Conservation (phyloP, 2,888 invertebrate species). For the Baccha elongata region DNA sequence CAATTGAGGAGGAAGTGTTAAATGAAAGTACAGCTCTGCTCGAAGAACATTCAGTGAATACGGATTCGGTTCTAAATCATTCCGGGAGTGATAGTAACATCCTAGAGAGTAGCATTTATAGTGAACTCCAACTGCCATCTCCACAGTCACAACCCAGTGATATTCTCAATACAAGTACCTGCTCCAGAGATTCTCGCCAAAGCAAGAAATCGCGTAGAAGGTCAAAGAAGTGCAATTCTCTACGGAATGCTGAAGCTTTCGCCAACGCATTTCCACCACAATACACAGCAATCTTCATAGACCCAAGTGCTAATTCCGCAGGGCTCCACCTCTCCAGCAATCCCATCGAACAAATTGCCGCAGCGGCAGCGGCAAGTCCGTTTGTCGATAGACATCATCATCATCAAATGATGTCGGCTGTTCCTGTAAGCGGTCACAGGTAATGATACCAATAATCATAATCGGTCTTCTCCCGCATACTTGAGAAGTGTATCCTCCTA, state of each 20-base stretch:
- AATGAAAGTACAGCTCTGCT: conserved; percentile 78
- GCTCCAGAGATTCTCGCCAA: conserved; percentile 78
- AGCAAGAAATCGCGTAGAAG: conserved; percentile 79
- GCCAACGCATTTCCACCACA: conserved; percentile 79
- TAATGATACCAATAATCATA: conserved; percentile 71
- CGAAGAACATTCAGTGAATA: conserved; percentile 58
- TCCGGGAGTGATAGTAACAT: conserved; percentile 80
- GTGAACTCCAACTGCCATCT: conserved; percentile 78
- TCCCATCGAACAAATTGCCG: conserved; percentile 65
- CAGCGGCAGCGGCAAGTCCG: conserved; percentile 63
- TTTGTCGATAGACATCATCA: conserved; percentile 64
- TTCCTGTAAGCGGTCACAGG: conserved; percentile 66
- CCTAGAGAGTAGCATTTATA: conserved; percentile 79
- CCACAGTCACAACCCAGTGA: conserved; percentile 58
- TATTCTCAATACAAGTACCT: conserved; percentile 77
- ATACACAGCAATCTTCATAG: conserved; percentile 80
- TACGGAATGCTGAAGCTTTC: conserved; percentile 72
- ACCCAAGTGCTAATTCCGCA: conserved; percentile 71
- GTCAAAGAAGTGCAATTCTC: conserved; percentile 76
- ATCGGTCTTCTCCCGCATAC: conserved; percentile 39
- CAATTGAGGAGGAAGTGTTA: conserved; percentile 34
- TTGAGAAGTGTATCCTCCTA: background rate
- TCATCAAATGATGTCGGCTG: conserved; percentile 63
- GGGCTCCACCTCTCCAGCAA: conserved; percentile 48
- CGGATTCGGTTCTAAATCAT: conserved; percentile 77